Conservation (phyloP, 2,113 vertebrate species). For the Trematomus loennbergii region DNA sequence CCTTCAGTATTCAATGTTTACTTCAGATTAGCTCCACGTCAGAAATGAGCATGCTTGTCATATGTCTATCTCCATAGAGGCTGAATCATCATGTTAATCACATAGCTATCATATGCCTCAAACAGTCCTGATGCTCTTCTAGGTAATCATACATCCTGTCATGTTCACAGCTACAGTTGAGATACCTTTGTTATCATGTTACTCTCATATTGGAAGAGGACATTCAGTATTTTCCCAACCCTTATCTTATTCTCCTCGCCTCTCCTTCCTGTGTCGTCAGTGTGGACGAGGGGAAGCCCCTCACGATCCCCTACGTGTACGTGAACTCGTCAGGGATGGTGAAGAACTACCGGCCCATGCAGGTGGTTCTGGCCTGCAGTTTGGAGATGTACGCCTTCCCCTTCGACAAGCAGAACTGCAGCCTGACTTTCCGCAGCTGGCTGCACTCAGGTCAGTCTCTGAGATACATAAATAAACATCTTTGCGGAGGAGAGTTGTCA, state of each 20-base stretch:
- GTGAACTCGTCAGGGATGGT: conserved; percentile 88
- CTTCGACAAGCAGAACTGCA: conserved; percentile 88
- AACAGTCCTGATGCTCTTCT: no score
- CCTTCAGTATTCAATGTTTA: not conserved
- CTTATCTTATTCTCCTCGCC: not conserved
- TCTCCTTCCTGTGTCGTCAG: conserved; percentile 59
- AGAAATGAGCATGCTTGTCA: no score
- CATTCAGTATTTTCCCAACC: no score
- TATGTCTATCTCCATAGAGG: no score
- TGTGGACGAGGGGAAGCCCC: conserved; percentile 84
- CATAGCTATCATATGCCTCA: no score
- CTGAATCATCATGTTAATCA: no score
- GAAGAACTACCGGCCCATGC: conserved; percentile 87
- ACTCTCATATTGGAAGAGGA: no score
- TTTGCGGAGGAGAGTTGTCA: not conserved
- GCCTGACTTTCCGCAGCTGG: conserved; percentile 87
- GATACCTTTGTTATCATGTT: no score
- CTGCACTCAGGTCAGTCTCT: conserved; percentile 83
- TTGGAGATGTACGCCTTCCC: conserved; percentile 88
- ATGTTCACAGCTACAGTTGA: no score
- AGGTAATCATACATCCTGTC: no score
- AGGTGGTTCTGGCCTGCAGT: conserved; percentile 86
- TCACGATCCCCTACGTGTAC: conserved; percentile 86
- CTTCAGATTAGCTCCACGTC: no score
- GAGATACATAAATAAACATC: no score